Conservation (phyloP, 1,140 invertebrate species). For the Bemisia tabaci region DNA sequence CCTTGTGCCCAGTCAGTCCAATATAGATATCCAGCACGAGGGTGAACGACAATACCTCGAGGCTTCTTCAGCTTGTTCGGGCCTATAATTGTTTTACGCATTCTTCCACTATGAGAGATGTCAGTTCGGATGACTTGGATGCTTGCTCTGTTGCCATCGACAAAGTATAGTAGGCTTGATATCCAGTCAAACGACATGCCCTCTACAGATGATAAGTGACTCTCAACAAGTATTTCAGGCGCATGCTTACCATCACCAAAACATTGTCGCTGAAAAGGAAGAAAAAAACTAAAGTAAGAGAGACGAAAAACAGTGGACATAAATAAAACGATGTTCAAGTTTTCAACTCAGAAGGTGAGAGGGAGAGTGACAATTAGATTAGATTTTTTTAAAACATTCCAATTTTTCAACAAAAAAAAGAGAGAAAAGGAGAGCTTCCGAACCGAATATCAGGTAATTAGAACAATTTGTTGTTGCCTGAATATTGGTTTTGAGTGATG, state of each 20-base stretch:
- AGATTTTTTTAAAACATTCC: too few relatives aligned
- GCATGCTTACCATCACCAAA: constrained; percentile 46
- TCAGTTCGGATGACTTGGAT: constrained; percentile 69
- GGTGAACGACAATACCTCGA: constrained; percentile 77
- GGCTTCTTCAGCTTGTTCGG: constrained; percentile 59
- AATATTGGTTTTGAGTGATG: too few relatives aligned
- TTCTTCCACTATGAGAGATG: constrained; percentile 46
- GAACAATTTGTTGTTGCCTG: too few relatives aligned
- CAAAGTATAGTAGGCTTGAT: constrained; percentile 82
- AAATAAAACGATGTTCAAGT: neutral
- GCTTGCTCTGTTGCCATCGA: constrained; percentile 59
- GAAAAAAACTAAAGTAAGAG: neutral
- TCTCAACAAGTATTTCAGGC: constrained; percentile 56
- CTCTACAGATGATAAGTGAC: constrained; percentile 67
- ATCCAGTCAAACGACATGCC: constrained; percentile 90
- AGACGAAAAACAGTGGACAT: neutral
- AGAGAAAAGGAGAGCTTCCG: too few relatives aligned
- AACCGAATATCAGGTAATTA: too few relatives aligned
- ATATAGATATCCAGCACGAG: constrained; percentile 64
- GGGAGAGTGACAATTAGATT: too few relatives aligned
- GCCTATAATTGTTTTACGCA: constrained; percentile 63
- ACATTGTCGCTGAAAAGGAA: constrained; percentile 45
- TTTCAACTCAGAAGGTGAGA: constrained; percentile 6
- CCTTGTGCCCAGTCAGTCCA: constrained; percentile 85
- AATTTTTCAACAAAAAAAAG: too few relatives aligned